Base-by-base conservation (phyloP, 2,113 vertebrate species). In the Elgaria multicarinata region DNA sequence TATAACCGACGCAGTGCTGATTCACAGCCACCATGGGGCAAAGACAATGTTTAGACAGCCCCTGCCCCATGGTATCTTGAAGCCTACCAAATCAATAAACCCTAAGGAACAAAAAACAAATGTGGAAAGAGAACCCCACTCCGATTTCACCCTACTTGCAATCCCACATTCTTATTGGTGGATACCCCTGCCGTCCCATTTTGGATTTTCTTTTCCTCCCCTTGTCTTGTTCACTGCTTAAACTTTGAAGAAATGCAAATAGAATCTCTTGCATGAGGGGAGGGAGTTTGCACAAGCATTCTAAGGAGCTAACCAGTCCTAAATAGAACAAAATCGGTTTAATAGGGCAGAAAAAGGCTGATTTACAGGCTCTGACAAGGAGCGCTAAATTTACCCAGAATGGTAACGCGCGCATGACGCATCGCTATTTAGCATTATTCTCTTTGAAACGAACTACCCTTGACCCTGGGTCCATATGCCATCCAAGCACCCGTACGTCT, bases 311-410 rank as follows among this genome's bases (percentile, higher is more conserved):
- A 74, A 31, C 86, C 31, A 50, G 64, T 26, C 10, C 72, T 28
- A 28, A 86, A 16, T 67, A 89, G 50, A 85, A 78, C 62, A 87
- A 77, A 86, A 78, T 50, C 86, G 79, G 90, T 26, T 81, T 46
- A 93, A 93, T 89, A 83, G 91, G 92, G 77, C 1, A 75, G 81
- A 83, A 81, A n/a, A 53, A 77, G 86, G 87, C 91, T 89, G 92
- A 91, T 93, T 92, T 53, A 20, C 22, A 2, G 8, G 64, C 55
- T 87, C 53, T 62, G 83, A 92, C 81, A 67, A 88, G 10, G 66
- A 0, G 50, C 0, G 84, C 90, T 92, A 89, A 90, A 89, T 90
- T 91, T 95, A 93, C 90, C 72, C 72, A 0, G 36, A 3, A 20
- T 2, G 72, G 74, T 80, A 66, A 76, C 1, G 16, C 0, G 16